phyloP scores from a whole-genome alignment of 2,113 vertebrate genomes.

The Hippocampus mohnikei region DNA sequence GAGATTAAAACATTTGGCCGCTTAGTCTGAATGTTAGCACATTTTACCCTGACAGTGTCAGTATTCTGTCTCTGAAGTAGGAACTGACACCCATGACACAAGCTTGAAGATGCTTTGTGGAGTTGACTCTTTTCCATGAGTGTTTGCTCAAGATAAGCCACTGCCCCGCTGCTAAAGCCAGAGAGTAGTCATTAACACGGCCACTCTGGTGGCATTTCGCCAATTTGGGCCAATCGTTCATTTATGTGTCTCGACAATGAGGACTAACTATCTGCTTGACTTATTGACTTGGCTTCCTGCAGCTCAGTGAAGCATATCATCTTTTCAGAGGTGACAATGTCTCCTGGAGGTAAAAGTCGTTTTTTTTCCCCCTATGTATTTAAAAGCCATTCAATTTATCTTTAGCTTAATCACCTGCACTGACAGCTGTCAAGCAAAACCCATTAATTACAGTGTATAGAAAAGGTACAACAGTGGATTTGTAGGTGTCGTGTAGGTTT shows the following conservation, averaged over 20 bases:
- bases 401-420: conserved; percentile 48
- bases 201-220: conserved; percentile 55
- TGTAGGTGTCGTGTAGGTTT: no score
- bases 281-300: conserved; percentile 55
- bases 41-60: no score
- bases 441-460: neutral
- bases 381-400: conserved; percentile 53
- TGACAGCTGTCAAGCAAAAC: conserved; percentile 12
- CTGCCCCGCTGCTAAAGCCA: conserved; percentile 30
- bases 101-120: neutral
- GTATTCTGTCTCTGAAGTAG: no score
- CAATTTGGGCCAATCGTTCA: conserved; percentile 40
- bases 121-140: conserved; percentile 20
- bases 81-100: neutral
- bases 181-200: conserved; percentile 60
- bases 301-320: conserved; percentile 46
- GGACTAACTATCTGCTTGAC: conserved; percentile 48
- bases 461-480: neutral
- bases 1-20: no score
- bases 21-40: no score
- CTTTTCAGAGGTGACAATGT: conserved; percentile 51
- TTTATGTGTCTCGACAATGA: conserved; percentile 21
- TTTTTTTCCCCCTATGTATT: conserved; percentile 40
- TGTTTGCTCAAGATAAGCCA: conserved; percentile 62
- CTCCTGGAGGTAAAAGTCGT: conserved; percentile 15